Conservation (phyloP, 2,113 vertebrate species). For the Calyptomena viridis region DNA sequence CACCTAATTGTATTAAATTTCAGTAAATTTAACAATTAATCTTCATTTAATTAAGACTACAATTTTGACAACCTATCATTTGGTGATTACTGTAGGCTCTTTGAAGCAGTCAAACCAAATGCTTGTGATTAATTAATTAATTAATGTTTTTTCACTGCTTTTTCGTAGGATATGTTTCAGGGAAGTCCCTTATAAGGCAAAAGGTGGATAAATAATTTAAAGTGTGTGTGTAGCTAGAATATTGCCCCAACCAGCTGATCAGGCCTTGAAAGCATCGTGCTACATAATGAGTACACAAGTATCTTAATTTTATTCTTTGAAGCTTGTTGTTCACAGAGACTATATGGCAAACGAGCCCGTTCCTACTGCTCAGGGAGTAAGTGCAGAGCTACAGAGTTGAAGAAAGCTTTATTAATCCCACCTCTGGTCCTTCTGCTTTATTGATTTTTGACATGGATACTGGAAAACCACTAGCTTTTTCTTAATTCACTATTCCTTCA, state of each 20-base stretch:
- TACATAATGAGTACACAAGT: background rate
- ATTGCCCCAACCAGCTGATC: background rate
- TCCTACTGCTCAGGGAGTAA: background rate
- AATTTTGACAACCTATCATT: background rate
- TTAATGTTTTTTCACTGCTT: background rate
- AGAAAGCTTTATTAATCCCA: background rate
- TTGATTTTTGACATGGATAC: slow-evolving; percentile 30
- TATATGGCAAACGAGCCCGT: background rate
- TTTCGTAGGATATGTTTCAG: background rate
- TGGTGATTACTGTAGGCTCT: background rate
- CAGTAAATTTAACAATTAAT: slow-evolving; percentile 39
- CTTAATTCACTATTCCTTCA: background rate
- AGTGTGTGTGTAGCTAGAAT: background rate
- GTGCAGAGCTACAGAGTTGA: background rate
- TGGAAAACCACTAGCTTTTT: slow-evolving; percentile 27
- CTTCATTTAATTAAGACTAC: slow-evolving; percentile 6
- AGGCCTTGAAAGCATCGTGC: background rate
- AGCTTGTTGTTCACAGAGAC: background rate
- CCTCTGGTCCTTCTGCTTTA: background rate
- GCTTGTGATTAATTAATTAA: background rate
- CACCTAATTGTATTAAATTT: background rate
- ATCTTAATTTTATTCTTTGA: slow-evolving; percentile 1
- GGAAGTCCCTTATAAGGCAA: background rate
- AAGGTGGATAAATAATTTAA: background rate
- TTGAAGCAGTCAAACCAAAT: background rate